A percentile compares a stretch with the other conserved stretches of the same genome.
These are phyloP conservation scores for Hystrix brachyura DNA, from an alignment of 2,113 vertebrate genomes.

Conservation along the genomic window DNA sequence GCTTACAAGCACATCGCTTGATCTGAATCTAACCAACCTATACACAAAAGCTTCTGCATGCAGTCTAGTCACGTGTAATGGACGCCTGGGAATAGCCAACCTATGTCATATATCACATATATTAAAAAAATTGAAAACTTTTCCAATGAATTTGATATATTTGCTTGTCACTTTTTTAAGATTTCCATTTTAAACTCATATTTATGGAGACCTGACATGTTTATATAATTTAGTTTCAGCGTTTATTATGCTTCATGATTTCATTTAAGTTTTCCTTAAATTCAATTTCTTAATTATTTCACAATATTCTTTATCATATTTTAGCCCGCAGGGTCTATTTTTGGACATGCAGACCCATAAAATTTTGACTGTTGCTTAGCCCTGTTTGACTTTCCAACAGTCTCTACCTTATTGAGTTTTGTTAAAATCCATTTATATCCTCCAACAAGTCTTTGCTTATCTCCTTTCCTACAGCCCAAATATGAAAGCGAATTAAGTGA, in stretches of 20 bases:
- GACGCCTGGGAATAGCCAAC: neutral
- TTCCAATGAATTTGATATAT: neutral
- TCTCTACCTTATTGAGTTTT: neutral
- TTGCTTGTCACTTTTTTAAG: neutral
- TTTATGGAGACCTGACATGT: neutral
- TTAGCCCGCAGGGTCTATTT: neutral
- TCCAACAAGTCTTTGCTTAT: neutral
- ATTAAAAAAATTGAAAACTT: neutral
- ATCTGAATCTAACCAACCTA: neutral
- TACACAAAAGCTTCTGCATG: rapidly evolving
- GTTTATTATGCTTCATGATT: neutral
- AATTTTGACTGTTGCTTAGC: neutral
- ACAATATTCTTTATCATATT: neutral
- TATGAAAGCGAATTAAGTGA: constrained; percentile 35
- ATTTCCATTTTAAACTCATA: neutral
- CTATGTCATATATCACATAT: neutral
- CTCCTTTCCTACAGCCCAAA: neutral
- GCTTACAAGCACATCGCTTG: neutral
- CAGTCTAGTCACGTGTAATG: neutral
- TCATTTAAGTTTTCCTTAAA: neutral
- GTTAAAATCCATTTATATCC: neutral
- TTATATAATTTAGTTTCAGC: neutral
- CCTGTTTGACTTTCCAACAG: neutral
- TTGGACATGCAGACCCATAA: neutral
- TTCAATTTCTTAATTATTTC: neutral